Conservation (phyloP, 2,888 invertebrate genomes). For the Embidobia sp. region DNA sequence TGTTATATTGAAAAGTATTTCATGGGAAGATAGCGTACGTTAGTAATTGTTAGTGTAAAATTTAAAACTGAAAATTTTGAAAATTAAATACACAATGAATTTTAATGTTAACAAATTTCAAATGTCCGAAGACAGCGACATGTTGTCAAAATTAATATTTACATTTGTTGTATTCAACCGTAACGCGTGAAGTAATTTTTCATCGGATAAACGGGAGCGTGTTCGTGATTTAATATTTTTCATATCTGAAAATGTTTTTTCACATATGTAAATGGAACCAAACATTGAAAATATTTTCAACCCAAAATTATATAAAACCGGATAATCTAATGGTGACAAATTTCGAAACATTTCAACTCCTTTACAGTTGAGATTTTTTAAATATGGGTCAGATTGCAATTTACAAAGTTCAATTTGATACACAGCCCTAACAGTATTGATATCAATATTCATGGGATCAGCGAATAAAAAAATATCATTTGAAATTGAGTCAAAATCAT, state of each 20-base stretch:
- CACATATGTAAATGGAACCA: conserved; percentile 8
- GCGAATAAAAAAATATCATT: not conserved
- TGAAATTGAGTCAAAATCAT: not conserved
- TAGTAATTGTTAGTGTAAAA: no score
- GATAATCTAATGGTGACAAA: not conserved
- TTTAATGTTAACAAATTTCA: no score
- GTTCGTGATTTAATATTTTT: conserved; percentile 6
- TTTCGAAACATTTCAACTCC: conserved; percentile 3
- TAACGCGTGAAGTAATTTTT: not conserved
- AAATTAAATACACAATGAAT: no score
- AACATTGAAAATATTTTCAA: conserved; percentile 1
- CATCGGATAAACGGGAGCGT: not conserved
- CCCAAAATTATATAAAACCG: conserved; percentile 3
- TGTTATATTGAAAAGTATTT: no score
- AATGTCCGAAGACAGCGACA: no score
- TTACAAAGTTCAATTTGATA: not conserved
- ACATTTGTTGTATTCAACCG: no score
- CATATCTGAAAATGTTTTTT: conserved; percentile 15
- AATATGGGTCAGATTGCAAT: not conserved
- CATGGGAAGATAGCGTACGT: no score
- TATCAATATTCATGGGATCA: not conserved
- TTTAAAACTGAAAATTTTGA: no score
- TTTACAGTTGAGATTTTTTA: not conserved
- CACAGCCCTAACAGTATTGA: not conserved
- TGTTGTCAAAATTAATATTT: no score